A percentile compares a stretch with the other conserved stretches of the same genome.
Conservation (phyloP, 2,888 invertebrate species). For the Scaeva pyrastri region DNA sequence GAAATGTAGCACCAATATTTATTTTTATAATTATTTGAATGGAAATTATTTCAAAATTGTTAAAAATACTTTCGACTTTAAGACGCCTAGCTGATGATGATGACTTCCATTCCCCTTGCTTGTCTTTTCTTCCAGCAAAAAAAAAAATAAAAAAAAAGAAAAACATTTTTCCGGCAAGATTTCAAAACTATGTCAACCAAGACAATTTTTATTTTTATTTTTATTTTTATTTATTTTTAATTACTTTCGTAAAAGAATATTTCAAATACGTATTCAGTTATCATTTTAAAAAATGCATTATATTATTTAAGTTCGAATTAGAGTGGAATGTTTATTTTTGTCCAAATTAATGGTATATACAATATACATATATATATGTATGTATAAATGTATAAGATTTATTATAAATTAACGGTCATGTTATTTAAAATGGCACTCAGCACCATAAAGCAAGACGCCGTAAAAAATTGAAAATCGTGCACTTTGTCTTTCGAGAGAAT, state of each 20-base stretch:
- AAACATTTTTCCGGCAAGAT: not conserved
- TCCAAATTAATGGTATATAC: too few species aligned
- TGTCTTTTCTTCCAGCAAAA: not conserved
- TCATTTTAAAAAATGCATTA: not conserved
- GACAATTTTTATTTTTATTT: not conserved
- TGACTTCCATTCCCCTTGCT: not conserved
- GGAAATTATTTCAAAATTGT: not conserved
- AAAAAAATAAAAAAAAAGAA: not conserved
- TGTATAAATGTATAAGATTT: too few species aligned
- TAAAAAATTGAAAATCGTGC: too few species aligned
- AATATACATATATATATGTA: too few species aligned
- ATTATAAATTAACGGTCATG: too few species aligned
- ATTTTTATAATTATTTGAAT: not conserved
- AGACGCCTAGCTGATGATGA: not conserved
- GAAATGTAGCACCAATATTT: slow-evolving; percentile 1
- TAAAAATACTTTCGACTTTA: slow-evolving; percentile 4
- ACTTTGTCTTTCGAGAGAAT: too few species aligned
- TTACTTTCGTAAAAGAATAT: not conserved
- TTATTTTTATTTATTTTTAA: not conserved
- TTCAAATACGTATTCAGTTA: not conserved
- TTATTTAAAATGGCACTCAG: too few species aligned
- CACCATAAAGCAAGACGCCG: too few species aligned
- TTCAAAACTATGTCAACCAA: slow-evolving; percentile 3
- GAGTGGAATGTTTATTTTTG: too few species aligned
- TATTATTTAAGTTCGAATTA: not conserved